Base-by-base conservation (phyloP, 1,140 invertebrate genomes). In the Cydia fagiglandana region DNA sequence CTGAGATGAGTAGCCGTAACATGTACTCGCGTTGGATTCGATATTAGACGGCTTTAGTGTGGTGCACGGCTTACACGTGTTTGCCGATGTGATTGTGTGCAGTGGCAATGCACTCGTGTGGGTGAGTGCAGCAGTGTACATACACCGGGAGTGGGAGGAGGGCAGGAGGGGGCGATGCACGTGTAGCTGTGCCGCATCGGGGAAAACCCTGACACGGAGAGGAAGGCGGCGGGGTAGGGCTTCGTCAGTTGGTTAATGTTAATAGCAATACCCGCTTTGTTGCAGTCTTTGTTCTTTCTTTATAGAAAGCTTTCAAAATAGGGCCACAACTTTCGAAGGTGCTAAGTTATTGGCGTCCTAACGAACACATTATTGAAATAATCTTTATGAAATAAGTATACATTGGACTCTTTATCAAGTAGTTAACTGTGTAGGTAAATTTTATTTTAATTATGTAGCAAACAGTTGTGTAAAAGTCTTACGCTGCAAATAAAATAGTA, bases 41-140 rank as follows among this genome's bases (percentile, higher is more conserved):
- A 66, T 75, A 75, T 66, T 75, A 75, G 64, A 78, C 68, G 75
- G 68, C 28, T 70, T 12, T 68, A 74, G 88, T 89, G 88, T 89
- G 85, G 78, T 68, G 20, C 77, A 89, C 84, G 70, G 75, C 66
- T 89, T 89, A 88, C 87, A 89, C 88, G 87, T 90, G 88, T 80
- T 84, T 77, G 64, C 24, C 47, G 66, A 38, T 20, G 75, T 34
- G 50, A 17, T n/a, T 56, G 73, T 78, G 77, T 75, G 74, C 73
- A 50, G 17, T 38, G 50, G 64, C 68, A 47, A 7, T 30, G 61
- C 75, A 77, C 68, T 70, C 45, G 53, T 78, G 73, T 79, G 38
- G 41, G 75, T 87, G 85, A 86, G 85, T 87, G 85, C 82, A 78
- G 76, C 79, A 41, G 75, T 73, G 75, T 47, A 79, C 53, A 61